Evolutionary conservation across 2,797 vertebrate genomes (phyloP).

Genomic region (Rhinichthys osculus): DNA sequence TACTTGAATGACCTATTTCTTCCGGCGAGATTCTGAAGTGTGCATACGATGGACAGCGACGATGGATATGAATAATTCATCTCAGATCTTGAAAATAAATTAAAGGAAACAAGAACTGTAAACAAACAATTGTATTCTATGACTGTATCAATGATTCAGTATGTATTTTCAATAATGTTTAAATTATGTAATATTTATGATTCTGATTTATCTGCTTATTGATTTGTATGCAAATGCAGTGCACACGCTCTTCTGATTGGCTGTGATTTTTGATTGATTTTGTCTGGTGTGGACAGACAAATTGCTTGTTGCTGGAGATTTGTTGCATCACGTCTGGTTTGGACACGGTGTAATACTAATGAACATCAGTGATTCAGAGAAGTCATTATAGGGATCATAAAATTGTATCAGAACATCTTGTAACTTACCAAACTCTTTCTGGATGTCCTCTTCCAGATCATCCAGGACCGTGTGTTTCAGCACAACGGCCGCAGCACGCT

Average conservation of each 20-base stretch:
- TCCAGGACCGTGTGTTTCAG: constrained; percentile 97
- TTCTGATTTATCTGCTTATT: too few species aligned
- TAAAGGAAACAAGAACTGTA: too few species aligned
- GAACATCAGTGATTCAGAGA: not conserved
- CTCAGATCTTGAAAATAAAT: too few species aligned
- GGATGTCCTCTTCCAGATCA: constrained; percentile 82
- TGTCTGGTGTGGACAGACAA: not conserved
- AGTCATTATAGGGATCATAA: not conserved
- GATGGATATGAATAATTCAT: too few species aligned
- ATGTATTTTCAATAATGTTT: too few species aligned
- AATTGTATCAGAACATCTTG: not conserved
- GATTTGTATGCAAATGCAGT: too few species aligned
- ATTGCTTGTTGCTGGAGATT: not conserved
- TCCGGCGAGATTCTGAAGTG: too few species aligned
- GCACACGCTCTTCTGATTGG: too few species aligned
- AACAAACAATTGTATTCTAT: too few species aligned
- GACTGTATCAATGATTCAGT: not conserved
- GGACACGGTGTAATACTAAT: not conserved
- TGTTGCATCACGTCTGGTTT: not conserved
- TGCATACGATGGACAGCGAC: too few species aligned
- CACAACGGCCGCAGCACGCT: constrained; percentile 92
- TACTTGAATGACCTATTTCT: too few species aligned
- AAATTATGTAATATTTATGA: too few species aligned
- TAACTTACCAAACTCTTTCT: constrained; percentile 6
- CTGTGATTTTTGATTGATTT: not conserved